Evolutionary conservation across 2,888 invertebrate species (phyloP).

Genomic region (Leptogaster cylindrica): DNA sequence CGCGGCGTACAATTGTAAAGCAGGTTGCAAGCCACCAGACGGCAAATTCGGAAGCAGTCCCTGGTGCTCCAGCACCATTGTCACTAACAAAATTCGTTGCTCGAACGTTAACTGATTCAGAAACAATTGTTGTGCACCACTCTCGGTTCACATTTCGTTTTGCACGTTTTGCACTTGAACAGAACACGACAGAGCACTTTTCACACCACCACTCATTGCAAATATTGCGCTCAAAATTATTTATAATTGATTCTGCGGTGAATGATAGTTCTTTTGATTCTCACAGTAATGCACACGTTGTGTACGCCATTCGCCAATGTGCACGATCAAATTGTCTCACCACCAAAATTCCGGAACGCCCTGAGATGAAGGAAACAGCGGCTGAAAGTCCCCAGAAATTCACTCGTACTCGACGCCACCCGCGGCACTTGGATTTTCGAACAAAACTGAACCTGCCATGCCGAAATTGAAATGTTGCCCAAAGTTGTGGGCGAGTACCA

Average conservation of each 20-base stretch:
- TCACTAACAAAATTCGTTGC: conserved; percentile 43
- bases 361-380: neutral
- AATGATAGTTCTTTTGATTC: too few species aligned
- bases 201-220: conserved; percentile 1
- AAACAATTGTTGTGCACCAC: neutral
- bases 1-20: conserved; percentile 73
- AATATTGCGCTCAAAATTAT: too few species aligned
- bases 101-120: conserved; percentile 3
- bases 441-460: conserved; percentile 46
- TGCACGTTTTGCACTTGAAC: neutral
- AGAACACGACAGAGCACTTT: conserved; percentile 4
- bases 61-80: conserved; percentile 69
- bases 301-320: too few species aligned
- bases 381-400: neutral
- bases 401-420: conserved; percentile 21
- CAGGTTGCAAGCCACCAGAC: conserved; percentile 69
- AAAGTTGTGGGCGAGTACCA: conserved; percentile 42
- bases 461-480: conserved; percentile 36
- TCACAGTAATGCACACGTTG: too few species aligned
- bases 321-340: neutral
- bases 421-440: conserved; percentile 48
- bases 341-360: neutral
- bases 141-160: conserved; percentile 24
- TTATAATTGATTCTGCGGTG: too few species aligned
- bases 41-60: conserved; percentile 52